These are phyloP conservation scores for Garrulus glandarius DNA, from an alignment of 2,797 vertebrate species.

Conservation along the genomic window DNA sequence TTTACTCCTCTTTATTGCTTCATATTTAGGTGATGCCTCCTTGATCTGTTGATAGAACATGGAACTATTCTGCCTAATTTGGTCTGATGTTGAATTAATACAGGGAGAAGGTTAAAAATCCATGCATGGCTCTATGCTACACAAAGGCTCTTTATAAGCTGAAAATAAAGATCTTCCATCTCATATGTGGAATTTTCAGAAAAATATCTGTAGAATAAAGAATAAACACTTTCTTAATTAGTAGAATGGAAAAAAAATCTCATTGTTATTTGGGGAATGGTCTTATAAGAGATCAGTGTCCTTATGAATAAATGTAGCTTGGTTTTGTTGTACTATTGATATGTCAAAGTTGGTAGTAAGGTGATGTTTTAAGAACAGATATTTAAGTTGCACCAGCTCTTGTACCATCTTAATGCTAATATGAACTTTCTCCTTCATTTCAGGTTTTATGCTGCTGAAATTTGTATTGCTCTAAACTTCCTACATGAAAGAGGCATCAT, in stretches of 20 bases:
- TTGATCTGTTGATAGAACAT: neutral
- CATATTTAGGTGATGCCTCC: neutral
- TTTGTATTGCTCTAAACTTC: constrained; percentile 97
- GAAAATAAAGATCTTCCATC: neutral
- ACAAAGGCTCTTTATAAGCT: neutral
- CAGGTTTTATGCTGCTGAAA: constrained; percentile 98
- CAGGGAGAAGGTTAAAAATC: neutral
- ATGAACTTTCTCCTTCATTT: neutral
- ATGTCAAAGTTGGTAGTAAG: neutral
- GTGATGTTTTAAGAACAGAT: neutral
- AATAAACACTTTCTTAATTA: neutral
- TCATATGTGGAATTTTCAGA: neutral
- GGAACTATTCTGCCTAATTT: neutral
- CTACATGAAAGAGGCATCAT: constrained; percentile 97
- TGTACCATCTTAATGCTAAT: neutral
- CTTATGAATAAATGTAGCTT: neutral
- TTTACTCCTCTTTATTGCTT: neutral
- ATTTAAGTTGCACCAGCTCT: neutral
- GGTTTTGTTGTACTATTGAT: neutral
- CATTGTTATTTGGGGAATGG: neutral
- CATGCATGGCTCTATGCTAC: neutral
- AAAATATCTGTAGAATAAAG: neutral
- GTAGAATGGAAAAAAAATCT: neutral
- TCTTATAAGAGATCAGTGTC: neutral
- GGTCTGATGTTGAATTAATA: neutral